Evolutionary conservation across 37 sponge, comb jelly and placozoan genomes (phyloP).

Genomic region (Bolinopsis microptera): DNA sequence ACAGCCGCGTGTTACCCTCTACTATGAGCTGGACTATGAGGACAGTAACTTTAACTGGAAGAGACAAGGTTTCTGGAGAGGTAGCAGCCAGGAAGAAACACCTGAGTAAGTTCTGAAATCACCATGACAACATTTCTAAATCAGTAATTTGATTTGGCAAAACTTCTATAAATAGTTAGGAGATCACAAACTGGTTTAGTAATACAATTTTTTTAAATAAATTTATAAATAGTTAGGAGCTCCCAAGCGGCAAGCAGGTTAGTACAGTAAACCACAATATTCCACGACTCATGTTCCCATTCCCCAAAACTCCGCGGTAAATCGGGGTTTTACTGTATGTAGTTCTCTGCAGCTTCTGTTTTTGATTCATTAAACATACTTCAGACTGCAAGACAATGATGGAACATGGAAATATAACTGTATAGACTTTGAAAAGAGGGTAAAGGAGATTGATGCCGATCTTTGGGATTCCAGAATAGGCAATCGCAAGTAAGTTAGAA

Average conservation of each 20-base stretch:
- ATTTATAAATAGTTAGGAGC: no score
- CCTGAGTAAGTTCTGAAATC: conserved; percentile 18
- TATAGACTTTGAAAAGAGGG: conserved; percentile 17
- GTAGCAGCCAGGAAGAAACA: not conserved
- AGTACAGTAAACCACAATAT: no score
- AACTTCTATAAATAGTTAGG: not conserved
- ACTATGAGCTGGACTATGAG: conserved; percentile 20
- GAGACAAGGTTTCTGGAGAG: not conserved
- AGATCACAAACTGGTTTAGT: not conserved
- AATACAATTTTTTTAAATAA: no score
- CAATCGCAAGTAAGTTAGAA: not conserved
- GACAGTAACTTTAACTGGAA: not conserved
- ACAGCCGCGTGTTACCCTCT: not conserved
- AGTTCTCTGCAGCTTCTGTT: no score
- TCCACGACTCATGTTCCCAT: no score
- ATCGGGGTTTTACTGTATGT: no score
- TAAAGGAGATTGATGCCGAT: not conserved
- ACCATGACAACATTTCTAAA: not conserved
- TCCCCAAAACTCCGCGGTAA: no score
- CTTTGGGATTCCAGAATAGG: not conserved
- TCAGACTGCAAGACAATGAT: conserved; percentile 30
- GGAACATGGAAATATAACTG: conserved; percentile 52
- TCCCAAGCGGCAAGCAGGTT: no score
- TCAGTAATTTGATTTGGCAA: not conserved
- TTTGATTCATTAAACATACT: no score